Conservation (phyloP, 2,113 vertebrate genomes). For the Mystacornis crossleyi region DNA sequence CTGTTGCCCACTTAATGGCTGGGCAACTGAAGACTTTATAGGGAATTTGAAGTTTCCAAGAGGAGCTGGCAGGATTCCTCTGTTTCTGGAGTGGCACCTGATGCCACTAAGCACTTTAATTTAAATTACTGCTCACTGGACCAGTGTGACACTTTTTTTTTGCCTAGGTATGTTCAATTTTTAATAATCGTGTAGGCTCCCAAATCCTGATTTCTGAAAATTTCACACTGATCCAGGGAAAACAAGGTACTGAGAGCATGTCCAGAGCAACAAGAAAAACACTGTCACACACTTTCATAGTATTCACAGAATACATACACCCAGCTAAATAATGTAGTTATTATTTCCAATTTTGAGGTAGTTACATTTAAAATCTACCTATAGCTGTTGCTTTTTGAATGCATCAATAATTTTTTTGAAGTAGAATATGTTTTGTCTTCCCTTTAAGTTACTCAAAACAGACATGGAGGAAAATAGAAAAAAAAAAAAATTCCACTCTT, state of each 20-base stretch:
- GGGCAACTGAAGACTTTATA: neutral
- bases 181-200: neutral
- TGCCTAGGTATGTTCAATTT: neutral
- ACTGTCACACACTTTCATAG: neutral
- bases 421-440: neutral
- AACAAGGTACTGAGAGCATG: accelerated
- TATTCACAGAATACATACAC: neutral
- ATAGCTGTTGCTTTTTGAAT: neutral
- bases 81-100: neutral
- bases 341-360: neutral
- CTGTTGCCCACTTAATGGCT: neutral
- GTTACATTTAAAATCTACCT: neutral
- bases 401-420: neutral
- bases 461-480: neutral
- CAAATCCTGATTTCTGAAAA: neutral
- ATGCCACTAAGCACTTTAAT: neutral
- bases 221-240: neutral
- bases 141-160: neutral
- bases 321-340: neutral
- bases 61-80: neutral
- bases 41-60: neutral
- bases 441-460: neutral
- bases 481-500: neutral
- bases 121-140: neutral
- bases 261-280: neutral